Percentiles rank a stretch among this genome's conserved stretches.
These are phyloP conservation scores for Tetramorium simillimum DNA, from an alignment of 1,140 invertebrate genomes.

Conservation along the genomic window DNA sequence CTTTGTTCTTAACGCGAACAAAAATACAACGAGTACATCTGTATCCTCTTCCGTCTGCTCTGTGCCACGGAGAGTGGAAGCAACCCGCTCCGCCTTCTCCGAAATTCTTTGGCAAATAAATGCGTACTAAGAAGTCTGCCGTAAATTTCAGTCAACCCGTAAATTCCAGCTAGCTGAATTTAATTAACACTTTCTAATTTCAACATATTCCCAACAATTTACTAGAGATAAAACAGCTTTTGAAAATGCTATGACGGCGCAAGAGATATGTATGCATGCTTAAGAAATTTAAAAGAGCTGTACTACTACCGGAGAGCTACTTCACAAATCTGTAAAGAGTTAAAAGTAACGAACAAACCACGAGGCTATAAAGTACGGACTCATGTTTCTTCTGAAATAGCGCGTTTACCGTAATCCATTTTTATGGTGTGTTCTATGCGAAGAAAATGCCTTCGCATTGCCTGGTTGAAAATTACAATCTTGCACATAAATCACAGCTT, in stretches of 20 bases:
- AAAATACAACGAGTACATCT: constrained; percentile 22
- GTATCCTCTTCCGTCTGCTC: neutral
- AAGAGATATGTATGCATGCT: neutral
- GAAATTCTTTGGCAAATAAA: constrained; percentile 37
- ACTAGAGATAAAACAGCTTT: neutral
- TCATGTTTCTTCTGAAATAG: constrained; percentile 25
- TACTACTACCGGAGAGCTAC: neutral
- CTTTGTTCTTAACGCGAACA: constrained; percentile 35
- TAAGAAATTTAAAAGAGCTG: neutral
- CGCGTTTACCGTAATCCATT: constrained; percentile 13
- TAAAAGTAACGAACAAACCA: constrained; percentile 18
- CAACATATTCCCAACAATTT: neutral
- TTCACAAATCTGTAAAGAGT: constrained; percentile 47
- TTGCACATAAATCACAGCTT: constrained; percentile 41
- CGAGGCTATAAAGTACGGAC: constrained; percentile 38
- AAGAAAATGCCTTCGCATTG: neutral
- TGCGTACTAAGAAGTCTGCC: neutral
- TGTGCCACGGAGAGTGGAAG: neutral
- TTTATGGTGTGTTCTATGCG: constrained; percentile 27
- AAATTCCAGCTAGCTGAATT: constrained; percentile 16
- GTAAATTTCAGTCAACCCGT: constrained; percentile 17
- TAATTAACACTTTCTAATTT: constrained; percentile 33
- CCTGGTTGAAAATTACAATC: constrained; percentile 43
- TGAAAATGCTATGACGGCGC: neutral
- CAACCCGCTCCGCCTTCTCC: neutral